Percentiles rank a stretch among this genome's conserved stretches.
Evolutionary conservation across 2,113 vertebrate species (phyloP).

Genomic region (Rhynchomys soricoides): DNA sequence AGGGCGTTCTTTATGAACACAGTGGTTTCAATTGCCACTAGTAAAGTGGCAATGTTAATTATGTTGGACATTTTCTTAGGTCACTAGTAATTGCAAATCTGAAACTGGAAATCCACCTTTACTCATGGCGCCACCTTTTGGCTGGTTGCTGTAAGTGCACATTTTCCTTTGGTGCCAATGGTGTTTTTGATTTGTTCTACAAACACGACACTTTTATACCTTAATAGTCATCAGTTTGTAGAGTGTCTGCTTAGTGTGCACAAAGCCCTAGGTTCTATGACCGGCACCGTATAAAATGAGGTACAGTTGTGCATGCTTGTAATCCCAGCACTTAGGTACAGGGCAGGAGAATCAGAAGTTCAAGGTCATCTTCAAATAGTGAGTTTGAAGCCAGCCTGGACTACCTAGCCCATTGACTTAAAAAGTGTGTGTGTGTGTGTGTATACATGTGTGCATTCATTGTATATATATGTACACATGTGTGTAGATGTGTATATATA

Average conservation of each 20-base stretch:
- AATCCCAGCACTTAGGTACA: background rate
- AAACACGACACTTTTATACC: background rate
- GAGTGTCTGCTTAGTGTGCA: background rate
- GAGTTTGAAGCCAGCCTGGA: background rate
- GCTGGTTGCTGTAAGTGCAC: background rate
- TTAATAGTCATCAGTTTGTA: background rate
- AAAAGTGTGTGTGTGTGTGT: background rate
- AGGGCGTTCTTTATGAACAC: background rate
- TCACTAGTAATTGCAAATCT: background rate
- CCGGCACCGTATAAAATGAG: background rate
- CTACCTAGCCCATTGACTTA: background rate
- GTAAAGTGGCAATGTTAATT: background rate
- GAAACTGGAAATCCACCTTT: background rate
- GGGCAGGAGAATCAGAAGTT: background rate
- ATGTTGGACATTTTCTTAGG: background rate
- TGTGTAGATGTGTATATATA: too few relatives aligned
- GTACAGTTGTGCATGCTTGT: background rate
- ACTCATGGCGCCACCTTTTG: conserved; percentile 78
- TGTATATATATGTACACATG: too few relatives aligned
- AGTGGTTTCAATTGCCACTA: background rate
- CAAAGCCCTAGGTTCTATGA: background rate
- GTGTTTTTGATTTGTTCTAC: background rate
- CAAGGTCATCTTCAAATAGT: background rate
- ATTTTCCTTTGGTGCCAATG: background rate
- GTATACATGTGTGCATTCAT: background rate